phyloP scores from a whole-genome alignment of 2,113 vertebrate genomes.

The Boulengeromyrus knoepffleri region DNA sequence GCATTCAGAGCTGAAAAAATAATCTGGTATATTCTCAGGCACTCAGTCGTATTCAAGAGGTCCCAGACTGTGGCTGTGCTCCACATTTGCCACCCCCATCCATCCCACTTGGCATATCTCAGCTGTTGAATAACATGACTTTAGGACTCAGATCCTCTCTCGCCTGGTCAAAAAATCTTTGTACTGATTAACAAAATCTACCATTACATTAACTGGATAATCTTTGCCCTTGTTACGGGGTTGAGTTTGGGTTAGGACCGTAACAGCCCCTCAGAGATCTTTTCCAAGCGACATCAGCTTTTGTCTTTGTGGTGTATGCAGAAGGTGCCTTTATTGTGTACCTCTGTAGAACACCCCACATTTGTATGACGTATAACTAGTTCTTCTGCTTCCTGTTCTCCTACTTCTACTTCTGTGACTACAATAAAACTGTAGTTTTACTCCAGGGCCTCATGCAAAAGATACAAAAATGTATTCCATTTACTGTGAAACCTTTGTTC shows the following conservation, averaged over 20 bases:
- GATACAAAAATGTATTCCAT: neutral
- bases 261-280: neutral
- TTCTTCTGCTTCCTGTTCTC: neutral
- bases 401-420: neutral
- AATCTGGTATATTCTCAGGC: neutral
- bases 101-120: neutral
- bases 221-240: neutral
- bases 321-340: neutral
- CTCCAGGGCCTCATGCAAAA: neutral
- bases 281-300: neutral
- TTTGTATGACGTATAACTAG: neutral
- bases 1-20: neutral
- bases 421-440: neutral
- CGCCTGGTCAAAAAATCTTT: neutral
- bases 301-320: neutral
- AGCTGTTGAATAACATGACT: neutral
- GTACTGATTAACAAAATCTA: slow-evolving; percentile 4
- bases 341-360: neutral
- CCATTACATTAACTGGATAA: neutral
- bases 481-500: neutral
- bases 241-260: too few relatives aligned
- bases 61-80: neutral
- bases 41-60: neutral
- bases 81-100: neutral
- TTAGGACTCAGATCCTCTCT: neutral